Evolutionary conservation across 2,888 invertebrate genomes (phyloP).

Genomic region (Cecidostiba fungosa): DNA sequence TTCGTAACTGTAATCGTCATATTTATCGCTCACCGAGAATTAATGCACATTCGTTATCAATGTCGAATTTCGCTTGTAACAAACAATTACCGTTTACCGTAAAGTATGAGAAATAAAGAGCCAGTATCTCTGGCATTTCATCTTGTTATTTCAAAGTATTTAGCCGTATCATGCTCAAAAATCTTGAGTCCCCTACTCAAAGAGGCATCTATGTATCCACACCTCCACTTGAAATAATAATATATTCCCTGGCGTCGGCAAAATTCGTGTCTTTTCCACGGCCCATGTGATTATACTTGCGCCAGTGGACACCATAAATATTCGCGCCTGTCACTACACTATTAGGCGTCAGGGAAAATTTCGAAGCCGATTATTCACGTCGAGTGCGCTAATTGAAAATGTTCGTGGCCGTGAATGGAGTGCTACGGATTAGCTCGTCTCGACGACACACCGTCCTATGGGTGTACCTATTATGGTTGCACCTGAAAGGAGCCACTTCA

Average conservation of each 20-base stretch:
- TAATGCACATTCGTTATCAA: background rate
- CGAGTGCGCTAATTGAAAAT: slow-evolving; percentile 15
- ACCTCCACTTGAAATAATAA: background rate
- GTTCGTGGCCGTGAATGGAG: background rate
- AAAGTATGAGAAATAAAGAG: background rate
- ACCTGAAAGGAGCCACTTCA: background rate
- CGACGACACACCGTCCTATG: background rate
- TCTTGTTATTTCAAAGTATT: background rate
- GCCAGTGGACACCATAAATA: background rate
- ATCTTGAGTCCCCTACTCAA: background rate
- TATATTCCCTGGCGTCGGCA: background rate
- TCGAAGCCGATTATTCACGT: background rate
- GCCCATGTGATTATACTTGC: background rate
- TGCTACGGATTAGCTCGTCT: background rate
- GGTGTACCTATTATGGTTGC: background rate
- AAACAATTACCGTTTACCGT: background rate
- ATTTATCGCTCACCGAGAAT: background rate
- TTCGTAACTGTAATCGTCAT: background rate
- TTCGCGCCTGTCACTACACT: background rate
- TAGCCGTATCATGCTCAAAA: background rate
- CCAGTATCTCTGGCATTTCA: background rate
- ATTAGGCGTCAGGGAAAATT: background rate
- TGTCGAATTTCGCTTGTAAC: no score
- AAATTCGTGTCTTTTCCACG: background rate
- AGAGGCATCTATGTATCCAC: background rate